These are phyloP conservation scores for Dryomyza anilis DNA, from an alignment of 2,888 invertebrate genomes.

Conservation along the genomic window DNA sequence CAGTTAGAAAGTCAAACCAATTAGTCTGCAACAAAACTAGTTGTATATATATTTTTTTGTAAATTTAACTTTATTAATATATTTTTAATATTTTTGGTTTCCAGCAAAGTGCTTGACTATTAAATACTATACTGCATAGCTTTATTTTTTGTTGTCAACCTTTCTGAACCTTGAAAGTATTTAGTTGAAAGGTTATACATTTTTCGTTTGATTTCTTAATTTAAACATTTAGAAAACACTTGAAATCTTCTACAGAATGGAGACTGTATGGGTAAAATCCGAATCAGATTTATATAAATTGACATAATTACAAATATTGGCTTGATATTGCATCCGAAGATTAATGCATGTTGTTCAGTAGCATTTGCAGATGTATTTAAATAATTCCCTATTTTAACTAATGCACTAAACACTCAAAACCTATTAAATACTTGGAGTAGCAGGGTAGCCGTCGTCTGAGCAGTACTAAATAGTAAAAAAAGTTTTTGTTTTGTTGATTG, in stretches of 20 bases:
- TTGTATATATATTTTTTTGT: background rate
- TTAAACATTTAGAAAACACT: background rate
- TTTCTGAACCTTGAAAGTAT: too few species aligned
- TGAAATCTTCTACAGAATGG: background rate
- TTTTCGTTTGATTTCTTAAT: background rate
- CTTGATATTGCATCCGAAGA: background rate
- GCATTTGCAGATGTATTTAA: constrained; percentile 7
- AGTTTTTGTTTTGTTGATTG: too few species aligned
- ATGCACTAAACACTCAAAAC: too few species aligned
- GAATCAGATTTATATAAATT: background rate
- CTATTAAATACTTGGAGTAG: too few species aligned
- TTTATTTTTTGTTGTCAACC: too few species aligned
- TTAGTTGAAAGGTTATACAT: background rate
- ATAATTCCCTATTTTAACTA: background rate
- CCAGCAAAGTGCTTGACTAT: too few species aligned
- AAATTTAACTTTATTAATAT: background rate
- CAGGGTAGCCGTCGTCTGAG: too few species aligned
- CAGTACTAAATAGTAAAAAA: too few species aligned
- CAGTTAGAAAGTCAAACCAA: constrained; percentile 15
- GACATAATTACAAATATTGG: background rate
- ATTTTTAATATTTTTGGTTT: background rate
- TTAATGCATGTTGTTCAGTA: constrained; percentile 12
- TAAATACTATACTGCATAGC: too few species aligned
- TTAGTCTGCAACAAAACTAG: background rate
- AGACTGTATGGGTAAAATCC: background rate